Conservation (phyloP, 2,888 invertebrate species). For the Polia nebulosa region DNA sequence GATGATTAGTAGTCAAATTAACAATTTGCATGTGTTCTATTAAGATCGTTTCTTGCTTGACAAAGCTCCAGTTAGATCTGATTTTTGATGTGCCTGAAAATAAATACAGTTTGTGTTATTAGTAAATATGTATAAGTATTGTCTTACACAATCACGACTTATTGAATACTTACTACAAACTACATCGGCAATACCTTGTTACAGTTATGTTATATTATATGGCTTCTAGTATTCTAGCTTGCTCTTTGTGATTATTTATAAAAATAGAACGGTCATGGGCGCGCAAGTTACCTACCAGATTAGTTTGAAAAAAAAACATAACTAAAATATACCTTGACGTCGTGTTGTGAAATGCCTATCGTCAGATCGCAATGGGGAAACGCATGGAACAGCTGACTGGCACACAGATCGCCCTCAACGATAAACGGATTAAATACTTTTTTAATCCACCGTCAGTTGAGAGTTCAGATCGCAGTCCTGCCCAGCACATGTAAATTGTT, state of each 20-base stretch:
- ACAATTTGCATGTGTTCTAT: conserved; percentile 1
- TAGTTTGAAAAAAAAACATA: conserved; percentile 44
- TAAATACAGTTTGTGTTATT: conserved; percentile 36
- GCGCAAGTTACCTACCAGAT: conserved; percentile 26
- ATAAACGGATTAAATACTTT: conserved; percentile 62
- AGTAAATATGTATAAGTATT: not conserved
- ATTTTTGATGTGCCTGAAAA: conserved; percentile 44
- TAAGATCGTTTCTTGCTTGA: conserved; percentile 17
- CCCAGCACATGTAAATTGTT: conserved; percentile 57
- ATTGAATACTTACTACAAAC: conserved; percentile 33
- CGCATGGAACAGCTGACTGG: conserved; percentile 58
- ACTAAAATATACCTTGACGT: conserved; percentile 36
- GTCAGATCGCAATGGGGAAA: conserved; percentile 59
- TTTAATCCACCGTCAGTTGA: conserved; percentile 49
- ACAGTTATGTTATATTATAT: conserved; percentile 48
- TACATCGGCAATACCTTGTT: conserved; percentile 33
- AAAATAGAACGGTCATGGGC: conserved; percentile 42
- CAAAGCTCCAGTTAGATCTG: conserved; percentile 12
- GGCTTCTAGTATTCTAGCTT: conserved; percentile 47
- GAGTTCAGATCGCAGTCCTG: conserved; percentile 31
- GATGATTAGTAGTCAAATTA: not conserved
- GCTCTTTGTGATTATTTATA: conserved; percentile 38
- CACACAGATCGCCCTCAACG: conserved; percentile 54
- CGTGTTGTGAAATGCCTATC: conserved; percentile 52
- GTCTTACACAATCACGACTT: conserved; percentile 6